Conservation (phyloP, 2,888 invertebrate species). For the Pristionchus maxplancki region DNA sequence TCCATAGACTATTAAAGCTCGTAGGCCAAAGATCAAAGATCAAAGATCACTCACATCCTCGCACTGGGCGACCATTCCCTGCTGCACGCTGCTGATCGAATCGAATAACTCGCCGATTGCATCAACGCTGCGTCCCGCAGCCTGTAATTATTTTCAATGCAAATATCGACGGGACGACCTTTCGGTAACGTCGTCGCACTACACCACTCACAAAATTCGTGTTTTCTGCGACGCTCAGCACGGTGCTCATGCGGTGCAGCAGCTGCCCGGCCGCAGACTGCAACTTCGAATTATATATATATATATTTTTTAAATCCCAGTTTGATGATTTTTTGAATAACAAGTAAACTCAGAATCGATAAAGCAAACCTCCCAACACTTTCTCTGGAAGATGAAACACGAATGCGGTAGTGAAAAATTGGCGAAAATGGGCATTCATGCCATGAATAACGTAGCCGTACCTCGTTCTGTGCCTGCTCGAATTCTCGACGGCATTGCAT, state of each 20-base stretch:
- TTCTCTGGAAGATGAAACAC: no score
- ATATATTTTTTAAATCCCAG: background rate
- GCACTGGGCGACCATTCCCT: background rate
- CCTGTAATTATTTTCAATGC: no score
- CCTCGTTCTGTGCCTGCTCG: no score
- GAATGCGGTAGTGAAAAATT: background rate
- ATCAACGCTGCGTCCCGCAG: background rate
- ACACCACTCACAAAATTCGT: background rate
- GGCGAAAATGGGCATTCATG: no score
- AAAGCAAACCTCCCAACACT: background rate
- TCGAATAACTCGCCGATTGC: background rate
- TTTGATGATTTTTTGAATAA: background rate
- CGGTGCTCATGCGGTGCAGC: background rate
- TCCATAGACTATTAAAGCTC: no score
- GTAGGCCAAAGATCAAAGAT: background rate
- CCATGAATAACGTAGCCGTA: no score
- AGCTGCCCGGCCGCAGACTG: background rate
- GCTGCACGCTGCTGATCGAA: background rate
- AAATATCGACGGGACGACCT: no score
- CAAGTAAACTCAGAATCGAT: no score
- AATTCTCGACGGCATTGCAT: no score
- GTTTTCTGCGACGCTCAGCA: background rate
- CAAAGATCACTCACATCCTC: constrained; percentile 1
- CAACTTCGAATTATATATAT: background rate
- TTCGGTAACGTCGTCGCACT: no score